A percentile compares a stretch with the other conserved stretches of the same genome.
Conservation (phyloP, 2,888 invertebrate species). For the Corythucha ciliata region DNA sequence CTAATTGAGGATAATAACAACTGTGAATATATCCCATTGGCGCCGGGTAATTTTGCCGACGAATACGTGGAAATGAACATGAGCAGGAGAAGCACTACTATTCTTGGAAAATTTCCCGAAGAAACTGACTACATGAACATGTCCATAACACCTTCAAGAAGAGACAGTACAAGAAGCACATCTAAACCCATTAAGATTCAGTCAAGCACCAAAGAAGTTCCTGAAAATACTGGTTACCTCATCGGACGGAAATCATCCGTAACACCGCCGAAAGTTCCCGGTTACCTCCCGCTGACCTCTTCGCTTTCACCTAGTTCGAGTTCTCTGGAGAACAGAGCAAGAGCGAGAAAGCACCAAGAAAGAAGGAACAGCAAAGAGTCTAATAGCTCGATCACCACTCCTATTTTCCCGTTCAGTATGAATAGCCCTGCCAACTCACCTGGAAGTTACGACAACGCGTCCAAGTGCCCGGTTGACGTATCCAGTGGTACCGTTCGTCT, state of each 20-base stretch:
- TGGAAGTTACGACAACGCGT: conserved; percentile 33
- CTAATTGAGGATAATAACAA: conserved; percentile 33
- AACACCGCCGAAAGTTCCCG: conserved; percentile 43
- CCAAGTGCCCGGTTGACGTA: conserved; percentile 41
- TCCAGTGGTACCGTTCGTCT: conserved; percentile 36
- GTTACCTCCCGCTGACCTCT: conserved; percentile 44
- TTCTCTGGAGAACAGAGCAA: conserved; percentile 42
- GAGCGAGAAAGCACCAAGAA: conserved; percentile 25
- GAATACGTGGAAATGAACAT: conserved; percentile 56
- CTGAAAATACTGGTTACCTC: conserved; percentile 34
- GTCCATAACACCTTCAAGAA: conserved; percentile 35
- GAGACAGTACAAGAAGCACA: conserved; percentile 42
- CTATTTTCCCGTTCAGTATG: conserved; percentile 58
- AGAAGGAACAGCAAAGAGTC: conserved; percentile 45
- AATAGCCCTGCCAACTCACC: conserved; percentile 58
- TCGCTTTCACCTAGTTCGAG: conserved; percentile 43
- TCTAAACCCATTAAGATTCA: conserved; percentile 58
- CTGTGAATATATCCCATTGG: conserved; percentile 33
- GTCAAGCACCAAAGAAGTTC: conserved; percentile 39
- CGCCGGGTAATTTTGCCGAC: conserved; percentile 40
- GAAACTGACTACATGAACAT: conserved; percentile 50
- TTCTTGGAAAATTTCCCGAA: no score
- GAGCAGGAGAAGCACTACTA: conserved; percentile 10
- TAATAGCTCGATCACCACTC: conserved; percentile 51
- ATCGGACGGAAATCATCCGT: conserved; percentile 42